These are phyloP conservation scores for Umimayanthus kanabou DNA, from an alignment of 92 coral and sea anemone species.

Conservation along the genomic window DNA sequence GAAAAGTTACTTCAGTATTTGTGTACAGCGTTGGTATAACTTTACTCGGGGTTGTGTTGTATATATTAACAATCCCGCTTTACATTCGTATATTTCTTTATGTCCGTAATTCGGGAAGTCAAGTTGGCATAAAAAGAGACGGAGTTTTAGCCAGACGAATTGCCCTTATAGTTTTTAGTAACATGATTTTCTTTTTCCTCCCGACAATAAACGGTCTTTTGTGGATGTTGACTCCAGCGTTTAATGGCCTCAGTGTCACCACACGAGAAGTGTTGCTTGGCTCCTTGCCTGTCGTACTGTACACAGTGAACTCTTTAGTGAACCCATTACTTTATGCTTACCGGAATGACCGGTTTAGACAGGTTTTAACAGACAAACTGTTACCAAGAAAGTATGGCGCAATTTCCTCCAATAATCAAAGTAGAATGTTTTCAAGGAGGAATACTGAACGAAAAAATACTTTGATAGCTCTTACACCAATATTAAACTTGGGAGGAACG, in stretches of 20 bases:
- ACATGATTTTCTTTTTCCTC: slow-evolving; percentile 63
- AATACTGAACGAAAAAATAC: not conserved
- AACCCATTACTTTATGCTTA: slow-evolving; percentile 74
- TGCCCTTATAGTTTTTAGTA: slow-evolving; percentile 58
- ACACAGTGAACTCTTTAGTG: slow-evolving; percentile 62
- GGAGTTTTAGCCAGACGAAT: slow-evolving; percentile 66
- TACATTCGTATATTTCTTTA: slow-evolving; percentile 64
- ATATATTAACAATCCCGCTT: slow-evolving; percentile 56
- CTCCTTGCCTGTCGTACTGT: slow-evolving; percentile 60
- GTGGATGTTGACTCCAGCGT: slow-evolving; percentile 66
- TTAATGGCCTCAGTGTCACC: slow-evolving; percentile 48
- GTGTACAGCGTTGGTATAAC: slow-evolving; percentile 62
- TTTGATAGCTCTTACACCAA: not conserved
- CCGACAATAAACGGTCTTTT: slow-evolving; percentile 62
- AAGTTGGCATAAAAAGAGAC: slow-evolving; percentile 70
- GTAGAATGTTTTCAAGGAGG: not conserved
- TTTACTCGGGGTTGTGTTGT: slow-evolving; percentile 57
- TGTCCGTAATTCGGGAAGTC: slow-evolving; percentile 61
- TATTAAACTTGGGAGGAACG: too few species aligned
- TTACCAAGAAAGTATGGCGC: not conserved
- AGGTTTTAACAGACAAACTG: not conserved
- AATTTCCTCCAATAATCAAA: not conserved
- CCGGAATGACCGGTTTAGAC: too few species aligned
- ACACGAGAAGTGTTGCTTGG: slow-evolving; percentile 73
- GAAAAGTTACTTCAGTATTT: slow-evolving; percentile 52